phyloP scores from a whole-genome alignment of 2,797 vertebrate genomes.

The Iguana delicatissima region DNA sequence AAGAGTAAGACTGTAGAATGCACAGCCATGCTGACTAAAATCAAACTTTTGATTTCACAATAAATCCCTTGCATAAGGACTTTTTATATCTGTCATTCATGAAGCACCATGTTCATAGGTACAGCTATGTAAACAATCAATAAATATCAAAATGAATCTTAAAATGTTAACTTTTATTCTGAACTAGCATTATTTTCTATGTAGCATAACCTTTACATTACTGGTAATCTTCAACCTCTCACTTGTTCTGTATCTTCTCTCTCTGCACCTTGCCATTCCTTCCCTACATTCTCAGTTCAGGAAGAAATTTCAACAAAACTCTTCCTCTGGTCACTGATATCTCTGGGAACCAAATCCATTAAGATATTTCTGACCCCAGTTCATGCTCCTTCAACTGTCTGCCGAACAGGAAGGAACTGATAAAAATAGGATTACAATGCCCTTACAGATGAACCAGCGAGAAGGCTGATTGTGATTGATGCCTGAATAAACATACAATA shows the following conservation, averaged over 20 bases:
- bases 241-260: slow-evolving; percentile 26
- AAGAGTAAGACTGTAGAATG: background rate
- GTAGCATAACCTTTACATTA: background rate
- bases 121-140: background rate
- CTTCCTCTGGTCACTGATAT: slow-evolving; percentile 83
- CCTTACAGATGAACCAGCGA: slow-evolving; percentile 79
- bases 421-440: slow-evolving; percentile 89
- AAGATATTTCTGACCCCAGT: slow-evolving; percentile 83
- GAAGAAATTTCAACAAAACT: slow-evolving; percentile 82
- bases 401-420: slow-evolving; percentile 87
- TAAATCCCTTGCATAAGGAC: background rate
- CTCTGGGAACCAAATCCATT: slow-evolving; percentile 86
- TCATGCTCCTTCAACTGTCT: slow-evolving; percentile 84
- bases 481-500: slow-evolving; percentile 85
- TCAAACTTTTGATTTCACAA: slow-evolving; percentile 27
- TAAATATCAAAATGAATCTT: background rate
- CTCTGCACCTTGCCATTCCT: slow-evolving; percentile 68
- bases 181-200: background rate
- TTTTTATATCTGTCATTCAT: background rate
- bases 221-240: background rate
- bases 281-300: slow-evolving; percentile 80
- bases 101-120: background rate
- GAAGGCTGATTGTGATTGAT: slow-evolving; percentile 85
- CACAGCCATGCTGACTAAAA: background rate
- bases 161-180: background rate